Conservation (phyloP, 2,888 invertebrate genomes). For the Glyphotaelius pellucidus region DNA sequence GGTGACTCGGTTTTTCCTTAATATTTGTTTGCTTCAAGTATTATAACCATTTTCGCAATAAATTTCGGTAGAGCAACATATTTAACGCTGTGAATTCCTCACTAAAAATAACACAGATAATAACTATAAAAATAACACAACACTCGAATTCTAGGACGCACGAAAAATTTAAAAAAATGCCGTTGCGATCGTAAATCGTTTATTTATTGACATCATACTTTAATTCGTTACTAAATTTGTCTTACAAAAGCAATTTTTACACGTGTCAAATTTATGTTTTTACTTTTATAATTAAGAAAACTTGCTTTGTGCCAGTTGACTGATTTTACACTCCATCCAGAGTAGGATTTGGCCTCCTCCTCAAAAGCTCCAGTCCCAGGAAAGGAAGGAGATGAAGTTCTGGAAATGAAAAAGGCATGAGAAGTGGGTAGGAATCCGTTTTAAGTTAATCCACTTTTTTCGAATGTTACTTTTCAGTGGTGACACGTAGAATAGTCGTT, state of each 20-base stretch:
- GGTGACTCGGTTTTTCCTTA: too few relatives aligned
- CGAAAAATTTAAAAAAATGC: too few relatives aligned
- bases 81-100: neutral
- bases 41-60: neutral
- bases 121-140: neutral
- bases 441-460: too few relatives aligned
- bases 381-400: too few relatives aligned
- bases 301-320: neutral
- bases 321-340: neutral
- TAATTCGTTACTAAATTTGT: neutral
- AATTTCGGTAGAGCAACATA: too few relatives aligned
- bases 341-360: too few relatives aligned
- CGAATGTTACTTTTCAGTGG: too few relatives aligned
- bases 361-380: too few relatives aligned
- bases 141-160: neutral
- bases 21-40: neutral
- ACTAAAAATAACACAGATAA: neutral
- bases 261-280: neutral
- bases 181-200: neutral
- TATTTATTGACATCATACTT: neutral
- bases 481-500: too few relatives aligned
- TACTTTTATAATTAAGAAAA: neutral
- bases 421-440: too few relatives aligned
- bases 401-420: too few relatives aligned
- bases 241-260: neutral